Evolutionary conservation across 2,888 invertebrate species (phyloP).

Genomic region (Adelphocoris suturalis): DNA sequence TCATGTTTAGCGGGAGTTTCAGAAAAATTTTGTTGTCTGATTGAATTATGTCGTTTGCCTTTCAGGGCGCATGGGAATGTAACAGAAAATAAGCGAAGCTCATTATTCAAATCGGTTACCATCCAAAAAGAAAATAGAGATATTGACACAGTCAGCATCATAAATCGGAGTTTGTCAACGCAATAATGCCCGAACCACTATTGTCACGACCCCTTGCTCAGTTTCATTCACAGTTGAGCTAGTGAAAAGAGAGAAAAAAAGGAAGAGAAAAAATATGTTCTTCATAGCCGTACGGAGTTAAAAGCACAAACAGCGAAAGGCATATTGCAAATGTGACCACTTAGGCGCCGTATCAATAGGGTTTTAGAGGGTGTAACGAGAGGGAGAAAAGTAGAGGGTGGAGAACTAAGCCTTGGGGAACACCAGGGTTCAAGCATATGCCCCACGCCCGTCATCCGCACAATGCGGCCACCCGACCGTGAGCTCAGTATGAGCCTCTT

Average conservation of each 20-base stretch:
- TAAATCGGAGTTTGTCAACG: not conserved
- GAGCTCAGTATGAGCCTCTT: constrained; percentile 43
- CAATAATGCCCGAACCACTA: not conserved
- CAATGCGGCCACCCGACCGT: constrained; percentile 55
- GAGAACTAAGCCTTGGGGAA: constrained; percentile 54
- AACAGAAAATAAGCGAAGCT: no score
- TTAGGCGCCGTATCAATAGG: constrained; percentile 63
- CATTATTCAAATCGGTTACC: no score
- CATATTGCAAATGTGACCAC: constrained; percentile 68
- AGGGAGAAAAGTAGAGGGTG: constrained; percentile 33
- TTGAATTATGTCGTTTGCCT: no score
- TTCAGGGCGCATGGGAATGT: no score
- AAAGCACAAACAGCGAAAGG: constrained; percentile 31
- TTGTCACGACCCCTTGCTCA: not conserved
- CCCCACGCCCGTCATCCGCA: constrained; percentile 2
- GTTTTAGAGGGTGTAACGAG: constrained; percentile 39
- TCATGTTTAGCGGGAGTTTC: no score
- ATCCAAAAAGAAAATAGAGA: not conserved
- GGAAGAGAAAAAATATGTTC: constrained; percentile 14
- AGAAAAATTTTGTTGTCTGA: no score
- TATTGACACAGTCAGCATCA: not conserved
- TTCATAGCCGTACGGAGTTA: not conserved
- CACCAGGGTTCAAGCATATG: constrained; percentile 17
- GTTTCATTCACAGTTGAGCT: constrained; percentile 12
- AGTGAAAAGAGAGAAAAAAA: not conserved